phyloP scores from a whole-genome alignment of 2,797 vertebrate species.

The Chelon auratus region DNA sequence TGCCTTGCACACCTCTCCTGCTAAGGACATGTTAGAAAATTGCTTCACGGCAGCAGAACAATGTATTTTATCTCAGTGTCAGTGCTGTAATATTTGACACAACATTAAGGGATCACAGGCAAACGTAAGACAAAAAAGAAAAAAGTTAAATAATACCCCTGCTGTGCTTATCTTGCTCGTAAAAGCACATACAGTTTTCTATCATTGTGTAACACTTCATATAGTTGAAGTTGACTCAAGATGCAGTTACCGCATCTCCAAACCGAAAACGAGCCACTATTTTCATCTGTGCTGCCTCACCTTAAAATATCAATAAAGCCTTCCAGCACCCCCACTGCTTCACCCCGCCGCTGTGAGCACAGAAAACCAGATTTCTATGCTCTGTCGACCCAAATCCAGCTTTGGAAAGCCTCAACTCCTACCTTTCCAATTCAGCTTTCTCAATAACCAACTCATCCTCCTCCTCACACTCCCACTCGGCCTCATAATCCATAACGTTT shows the following conservation, averaged over 20 bases:
- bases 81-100: slow-evolving; percentile 36
- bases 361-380: slow-evolving; percentile 66
- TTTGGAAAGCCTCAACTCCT: slow-evolving; percentile 75
- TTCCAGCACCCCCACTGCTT: slow-evolving; percentile 66
- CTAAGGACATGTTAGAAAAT: slow-evolving; percentile 35
- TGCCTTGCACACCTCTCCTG: slow-evolving; percentile 27
- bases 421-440: slow-evolving; percentile 75
- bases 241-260: slow-evolving; percentile 43
- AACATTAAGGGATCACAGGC: slow-evolving; percentile 9
- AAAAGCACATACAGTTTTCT: neutral
- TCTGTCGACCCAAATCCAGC: slow-evolving; percentile 77
- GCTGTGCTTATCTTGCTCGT: slow-evolving; percentile 1
- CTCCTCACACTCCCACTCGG: slow-evolving; percentile 73
- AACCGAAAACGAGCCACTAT: slow-evolving; percentile 45
- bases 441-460: slow-evolving; percentile 76
- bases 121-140: neutral
- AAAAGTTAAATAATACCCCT: neutral
- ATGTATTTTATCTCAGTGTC: slow-evolving; percentile 40
- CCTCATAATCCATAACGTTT: slow-evolving; percentile 71
- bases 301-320: slow-evolving; percentile 78
- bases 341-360: slow-evolving; percentile 50
- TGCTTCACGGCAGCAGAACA: slow-evolving; percentile 38
- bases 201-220: slow-evolving; percentile 16
- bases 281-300: slow-evolving; percentile 63
- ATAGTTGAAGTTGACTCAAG: slow-evolving; percentile 30